phyloP scores from a whole-genome alignment of 2,113 vertebrate genomes.

The Hyaena hyaena region DNA sequence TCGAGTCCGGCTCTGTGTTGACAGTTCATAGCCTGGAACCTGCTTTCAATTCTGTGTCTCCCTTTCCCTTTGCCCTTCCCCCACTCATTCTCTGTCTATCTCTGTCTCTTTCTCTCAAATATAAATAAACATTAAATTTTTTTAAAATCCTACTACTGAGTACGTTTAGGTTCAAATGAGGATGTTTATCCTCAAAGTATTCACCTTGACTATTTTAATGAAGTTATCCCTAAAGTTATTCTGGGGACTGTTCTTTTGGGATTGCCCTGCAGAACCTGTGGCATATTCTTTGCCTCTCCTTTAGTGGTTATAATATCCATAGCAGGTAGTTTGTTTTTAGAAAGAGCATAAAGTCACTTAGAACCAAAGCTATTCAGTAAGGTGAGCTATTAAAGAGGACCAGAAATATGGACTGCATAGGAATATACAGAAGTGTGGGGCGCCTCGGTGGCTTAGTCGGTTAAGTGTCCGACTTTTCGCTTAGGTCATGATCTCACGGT shows the following conservation, averaged over 20 bases:
- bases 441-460: too few relatives aligned
- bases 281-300: neutral
- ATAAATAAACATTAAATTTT: too few relatives aligned
- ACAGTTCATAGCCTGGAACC: too few relatives aligned
- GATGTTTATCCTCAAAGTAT: neutral
- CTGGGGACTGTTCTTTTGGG: neutral
- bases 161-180: neutral
- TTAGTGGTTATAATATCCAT: neutral
- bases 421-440: neutral
- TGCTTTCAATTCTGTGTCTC: too few relatives aligned
- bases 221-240: neutral
- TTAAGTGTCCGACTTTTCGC: too few relatives aligned
- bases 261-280: neutral
- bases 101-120: too few relatives aligned
- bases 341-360: constrained; percentile 33
- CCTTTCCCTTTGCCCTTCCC: too few relatives aligned
- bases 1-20: too few relatives aligned
- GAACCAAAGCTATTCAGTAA: neutral
- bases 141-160: neutral
- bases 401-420: neutral
- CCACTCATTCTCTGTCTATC: too few relatives aligned
- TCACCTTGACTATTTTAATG: neutral
- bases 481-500: too few relatives aligned
- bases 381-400: neutral
- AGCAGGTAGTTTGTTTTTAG: constrained; percentile 46